Evolutionary conservation across 1,140 invertebrate genomes (phyloP), one percentile per base, ranked within the genome.

Genomic region (Steinernema feltiae): DNA sequence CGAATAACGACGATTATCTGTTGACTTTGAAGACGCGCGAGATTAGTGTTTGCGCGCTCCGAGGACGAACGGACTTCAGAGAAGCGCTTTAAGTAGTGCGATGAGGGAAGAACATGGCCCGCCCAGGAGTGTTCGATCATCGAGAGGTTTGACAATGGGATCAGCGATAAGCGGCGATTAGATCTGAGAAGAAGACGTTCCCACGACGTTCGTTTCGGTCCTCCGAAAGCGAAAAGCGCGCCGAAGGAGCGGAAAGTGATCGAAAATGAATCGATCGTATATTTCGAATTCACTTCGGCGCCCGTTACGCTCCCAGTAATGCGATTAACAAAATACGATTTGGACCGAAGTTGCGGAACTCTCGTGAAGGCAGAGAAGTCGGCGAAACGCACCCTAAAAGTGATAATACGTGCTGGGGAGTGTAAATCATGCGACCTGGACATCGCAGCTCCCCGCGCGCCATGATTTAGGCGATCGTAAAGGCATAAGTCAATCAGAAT

Each of bases 131-230:
- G 7, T 18, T 41, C 35, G 35, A 41, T 63, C 53, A 27, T 27
- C 53, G 53, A 27, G 3, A 63, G 53, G n/a, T n/a, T 63, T 63
- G 53, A 63, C 53, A 63, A 63, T 63, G 53, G 53, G 53, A 15
- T 63, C 53, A 27, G 53, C 15, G 53, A 63, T 63, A 63, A 63
- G 35, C 7, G 53, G 53, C 7, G 53, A 63, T 63, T 63, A 63
- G 53, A 63, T 63, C 53, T 63, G 7, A 18, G 53, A 15, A 63
- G 53, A 27, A 15, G 53, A 27, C 53, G 15, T 27, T 63, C 53
- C 24, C 53, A 63, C 53, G 53, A 21, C 24, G 53, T 27, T 21
- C 24, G 7, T 27, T 41, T 18, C 35, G 7, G 35, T 41, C 35
- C 18, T 41, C 35, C 35, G 35, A 41, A 18, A 41, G 35, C 35